Conservation (phyloP, 2,797 vertebrate species). For the Bufotes viridis region DNA sequence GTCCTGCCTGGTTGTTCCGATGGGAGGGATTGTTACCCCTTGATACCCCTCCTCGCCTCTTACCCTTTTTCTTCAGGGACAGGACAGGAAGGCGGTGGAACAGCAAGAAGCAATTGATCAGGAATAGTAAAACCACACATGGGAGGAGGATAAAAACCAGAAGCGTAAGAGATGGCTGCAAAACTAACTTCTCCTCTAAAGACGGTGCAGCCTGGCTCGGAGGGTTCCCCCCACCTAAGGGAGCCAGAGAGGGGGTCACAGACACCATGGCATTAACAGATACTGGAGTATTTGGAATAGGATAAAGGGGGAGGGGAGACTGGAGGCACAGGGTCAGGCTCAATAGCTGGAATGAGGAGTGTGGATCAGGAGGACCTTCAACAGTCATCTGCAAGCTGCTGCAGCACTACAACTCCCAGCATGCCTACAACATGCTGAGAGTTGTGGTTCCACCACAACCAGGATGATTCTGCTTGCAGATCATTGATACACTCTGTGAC, state of each 20-base stretch:
- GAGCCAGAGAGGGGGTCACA: neutral
- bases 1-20: neutral
- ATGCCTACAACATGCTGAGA: no score
- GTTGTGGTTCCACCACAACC: neutral
- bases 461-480: neutral
- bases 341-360: constrained; percentile 29
- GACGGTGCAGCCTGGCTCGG: constrained; percentile 62
- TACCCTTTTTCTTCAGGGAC: constrained; percentile 61
- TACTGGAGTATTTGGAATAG: constrained; percentile 25
- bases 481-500: neutral
- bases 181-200: constrained; percentile 67
- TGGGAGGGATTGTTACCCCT: constrained; percentile 17
- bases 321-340: neutral
- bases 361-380: neutral
- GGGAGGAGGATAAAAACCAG: constrained; percentile 79
- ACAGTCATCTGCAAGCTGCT: neutral
- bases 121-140: constrained; percentile 77
- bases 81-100: constrained; percentile 75
- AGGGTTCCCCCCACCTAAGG: constrained; percentile 58
- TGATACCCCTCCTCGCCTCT: neutral
- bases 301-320: constrained; percentile 39
- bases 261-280: constrained; percentile 39
- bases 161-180: constrained; percentile 67
- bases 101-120: constrained; percentile 81
- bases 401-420: neutral